Conservation (phyloP, 2,113 vertebrate species). For the Ophthalmolycus amberensis region DNA sequence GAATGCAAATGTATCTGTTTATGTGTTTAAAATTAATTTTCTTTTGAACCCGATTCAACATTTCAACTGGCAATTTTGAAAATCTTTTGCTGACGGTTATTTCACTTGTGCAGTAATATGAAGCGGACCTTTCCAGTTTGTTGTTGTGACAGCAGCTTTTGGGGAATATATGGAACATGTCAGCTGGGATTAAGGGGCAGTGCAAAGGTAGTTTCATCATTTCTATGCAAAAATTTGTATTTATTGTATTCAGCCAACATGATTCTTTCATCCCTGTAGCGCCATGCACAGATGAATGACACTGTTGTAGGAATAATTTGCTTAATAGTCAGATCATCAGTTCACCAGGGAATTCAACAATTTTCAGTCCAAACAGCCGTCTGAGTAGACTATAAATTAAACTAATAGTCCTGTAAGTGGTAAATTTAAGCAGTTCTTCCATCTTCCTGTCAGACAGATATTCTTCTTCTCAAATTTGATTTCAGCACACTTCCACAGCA, state of each 20-base stretch:
- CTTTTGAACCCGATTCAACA: slow-evolving; percentile 6
- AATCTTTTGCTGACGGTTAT: slow-evolving; percentile 6
- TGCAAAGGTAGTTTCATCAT: not conserved
- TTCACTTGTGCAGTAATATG: slow-evolving; percentile 10
- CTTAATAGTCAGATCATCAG: slow-evolving; percentile 30
- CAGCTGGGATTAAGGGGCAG: not conserved
- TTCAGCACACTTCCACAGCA: slow-evolving; percentile 26
- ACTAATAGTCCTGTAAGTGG: slow-evolving; percentile 41
- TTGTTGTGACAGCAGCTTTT: not conserved
- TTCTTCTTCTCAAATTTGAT: slow-evolving; percentile 37
- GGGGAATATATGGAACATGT: not conserved
- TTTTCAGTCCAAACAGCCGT: slow-evolving; percentile 34
- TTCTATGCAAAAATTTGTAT: not conserved
- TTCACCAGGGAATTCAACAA: slow-evolving; percentile 51
- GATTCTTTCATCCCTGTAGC: not conserved
- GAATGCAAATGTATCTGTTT: slow-evolving; percentile 22
- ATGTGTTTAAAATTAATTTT: slow-evolving; percentile 19
- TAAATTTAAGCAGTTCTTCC: slow-evolving; percentile 21
- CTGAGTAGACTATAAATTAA: slow-evolving; percentile 37
- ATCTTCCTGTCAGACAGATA: slow-evolving; percentile 45
- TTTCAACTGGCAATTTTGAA: not conserved
- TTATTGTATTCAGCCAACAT: not conserved
- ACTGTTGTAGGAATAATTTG: not conserved
- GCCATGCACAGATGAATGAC: not conserved
- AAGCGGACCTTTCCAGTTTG: slow-evolving; percentile 18